Conservation (phyloP, 2,888 invertebrate species). For the Erebia palarica region DNA sequence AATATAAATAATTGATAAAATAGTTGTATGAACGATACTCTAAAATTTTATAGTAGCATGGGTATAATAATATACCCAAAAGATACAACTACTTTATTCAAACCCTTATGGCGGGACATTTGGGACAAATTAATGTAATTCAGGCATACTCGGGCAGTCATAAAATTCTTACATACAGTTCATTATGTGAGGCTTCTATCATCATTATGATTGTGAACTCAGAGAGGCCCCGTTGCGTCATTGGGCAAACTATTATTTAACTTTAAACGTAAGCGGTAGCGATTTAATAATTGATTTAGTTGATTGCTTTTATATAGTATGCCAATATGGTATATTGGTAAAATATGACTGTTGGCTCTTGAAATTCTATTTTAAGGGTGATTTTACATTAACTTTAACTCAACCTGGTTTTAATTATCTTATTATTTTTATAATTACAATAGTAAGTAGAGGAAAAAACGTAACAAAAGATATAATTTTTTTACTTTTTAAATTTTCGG, state of each 20-base stretch:
- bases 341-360: background rate
- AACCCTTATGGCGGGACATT: background rate
- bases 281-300: constrained; percentile 22
- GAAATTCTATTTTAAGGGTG: background rate
- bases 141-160: constrained; percentile 6
- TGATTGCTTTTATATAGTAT: too few relatives aligned
- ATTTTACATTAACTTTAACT: background rate
- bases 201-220: constrained; percentile 46
- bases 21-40: background rate
- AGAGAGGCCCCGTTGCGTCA: constrained; percentile 73
- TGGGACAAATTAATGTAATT: background rate
- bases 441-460: too few relatives aligned
- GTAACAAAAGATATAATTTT: too few relatives aligned
- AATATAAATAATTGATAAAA: background rate
- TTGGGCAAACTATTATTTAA: constrained; percentile 31
- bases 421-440: too few relatives aligned
- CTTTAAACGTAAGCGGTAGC: constrained; percentile 31
- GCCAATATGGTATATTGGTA: too few relatives aligned
- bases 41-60: background rate
- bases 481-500: too few relatives aligned
- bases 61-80: background rate
- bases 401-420: too few relatives aligned
- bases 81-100: background rate
- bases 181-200: constrained; percentile 43
- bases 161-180: constrained; percentile 31